These are phyloP conservation scores for Melopsittacus undulatus DNA, from an alignment of 2,797 vertebrate genomes.

Conservation along the genomic window DNA sequence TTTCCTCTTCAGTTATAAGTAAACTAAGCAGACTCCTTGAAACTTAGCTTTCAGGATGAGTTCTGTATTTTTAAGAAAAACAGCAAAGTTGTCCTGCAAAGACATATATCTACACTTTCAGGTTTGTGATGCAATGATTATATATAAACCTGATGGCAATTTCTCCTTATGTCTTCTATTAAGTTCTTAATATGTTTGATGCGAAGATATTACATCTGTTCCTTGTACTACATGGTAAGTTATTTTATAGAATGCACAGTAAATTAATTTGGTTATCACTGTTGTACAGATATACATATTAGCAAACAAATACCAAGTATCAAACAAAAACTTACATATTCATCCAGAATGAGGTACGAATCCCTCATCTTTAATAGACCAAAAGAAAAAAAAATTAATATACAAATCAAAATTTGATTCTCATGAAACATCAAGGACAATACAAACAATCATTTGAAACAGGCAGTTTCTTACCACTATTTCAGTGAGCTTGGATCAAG, in stretches of 20 bases:
- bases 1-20: not conserved
- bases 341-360: conserved; percentile 95
- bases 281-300: not conserved
- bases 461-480: not conserved
- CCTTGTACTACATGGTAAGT: not conserved
- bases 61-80: not conserved
- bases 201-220: not conserved
- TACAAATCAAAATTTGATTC: not conserved
- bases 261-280: not conserved
- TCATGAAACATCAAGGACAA: not conserved
- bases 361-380: conserved; percentile 89
- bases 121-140: not conserved
- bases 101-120: not conserved
- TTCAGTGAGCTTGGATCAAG: not conserved
- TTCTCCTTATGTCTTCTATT: not conserved
- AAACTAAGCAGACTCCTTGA: not conserved
- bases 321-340: conserved; percentile 88
- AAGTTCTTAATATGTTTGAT: not conserved
- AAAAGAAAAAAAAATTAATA: not conserved
- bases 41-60: not conserved
- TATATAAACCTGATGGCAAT: not conserved
- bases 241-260: not conserved
- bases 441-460: not conserved
- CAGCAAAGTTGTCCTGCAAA: not conserved
- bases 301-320: not conserved